A percentile compares a stretch with the other conserved stretches of the same genome.
These are phyloP conservation scores for Sceliomorpha sp. DNA, from an alignment of 2,888 invertebrate genomes.

Conservation along the genomic window DNA sequence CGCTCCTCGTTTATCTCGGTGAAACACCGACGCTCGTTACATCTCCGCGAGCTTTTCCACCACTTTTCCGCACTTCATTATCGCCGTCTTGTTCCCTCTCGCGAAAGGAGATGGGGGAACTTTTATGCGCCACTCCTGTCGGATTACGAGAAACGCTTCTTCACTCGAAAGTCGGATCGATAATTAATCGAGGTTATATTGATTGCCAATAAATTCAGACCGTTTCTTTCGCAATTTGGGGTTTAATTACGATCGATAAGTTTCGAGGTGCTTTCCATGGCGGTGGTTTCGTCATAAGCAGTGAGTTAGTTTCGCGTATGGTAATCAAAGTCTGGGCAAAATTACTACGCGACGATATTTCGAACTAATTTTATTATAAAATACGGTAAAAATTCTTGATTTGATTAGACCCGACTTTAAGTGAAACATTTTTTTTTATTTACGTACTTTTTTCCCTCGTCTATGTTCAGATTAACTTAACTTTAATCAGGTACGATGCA, in stretches of 20 bases:
- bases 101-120: constrained; percentile 2
- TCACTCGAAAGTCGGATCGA: constrained; percentile 1
- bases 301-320: too few relatives aligned
- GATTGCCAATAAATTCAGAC: constrained; percentile 10
- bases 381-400: too few relatives aligned
- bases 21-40: background rate
- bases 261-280: constrained; percentile 17
- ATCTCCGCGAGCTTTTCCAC: background rate
- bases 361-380: too few relatives aligned
- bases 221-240: background rate
- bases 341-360: too few relatives aligned
- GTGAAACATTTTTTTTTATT: too few relatives aligned
- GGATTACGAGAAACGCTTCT: background rate
- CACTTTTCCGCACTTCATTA: background rate
- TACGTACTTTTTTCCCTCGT: too few relatives aligned
- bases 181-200: constrained; percentile 11
- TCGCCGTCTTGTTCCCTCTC: constrained; percentile 3
- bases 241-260: constrained; percentile 4
- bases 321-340: too few relatives aligned
- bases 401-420: too few relatives aligned
- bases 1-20: too few relatives aligned
- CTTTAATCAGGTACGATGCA: too few relatives aligned
- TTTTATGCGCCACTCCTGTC: background rate
- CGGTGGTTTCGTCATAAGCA: too few relatives aligned
- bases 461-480: too few relatives aligned